Base-by-base conservation (phyloP, 2,797 vertebrate genomes). In the Crossoptilon crossoptilon region DNA sequence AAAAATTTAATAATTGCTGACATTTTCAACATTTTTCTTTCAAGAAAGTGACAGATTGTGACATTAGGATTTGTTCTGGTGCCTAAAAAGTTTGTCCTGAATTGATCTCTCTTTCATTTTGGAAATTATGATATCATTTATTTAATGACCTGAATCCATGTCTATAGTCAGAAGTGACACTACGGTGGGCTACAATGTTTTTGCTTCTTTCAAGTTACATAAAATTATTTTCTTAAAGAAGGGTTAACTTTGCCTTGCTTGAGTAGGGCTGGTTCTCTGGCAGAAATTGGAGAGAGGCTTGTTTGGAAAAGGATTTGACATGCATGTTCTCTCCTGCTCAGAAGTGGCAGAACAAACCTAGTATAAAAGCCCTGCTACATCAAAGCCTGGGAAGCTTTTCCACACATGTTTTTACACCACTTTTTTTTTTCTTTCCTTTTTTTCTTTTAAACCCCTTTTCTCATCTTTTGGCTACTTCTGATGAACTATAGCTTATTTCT, bases 251-350 rank as follows among this genome's bases (percentile, higher is more conserved):
- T 49, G 19, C 27, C 58, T 93, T 83, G 26, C 51, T 66, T 87
- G 63, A 91, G 41, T 39, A 79, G 83, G 33, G 24, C 46, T 82
- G 55, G 69, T 49, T 91, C 70, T 90, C 77, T 96, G 87, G 73
- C 79, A 96, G 59, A 83, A 93, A 84, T 93, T 84, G 91, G 46
- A 86, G 79, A 79, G 72, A 43, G 43, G 17, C 27, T 93, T 90
- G 72, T 94, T 96, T 96, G 84, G 91, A 93, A 93, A 96, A 86
- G 44, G 80, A 93, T 95, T 96, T 96, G 84, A 96, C 63, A 84
- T 77, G 62, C 72, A 49, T 56, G 58, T 49, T 95, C 89, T 86
- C 39, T 93, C 64, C 88, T 91, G 80, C 77, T 91, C 86, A 88
- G 86, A 93, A 87, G 71, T 72, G 74, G 79, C 77, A 95, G 91